Evolutionary conservation across 2,888 invertebrate species (phyloP).

Genomic region (Nowickia ferox): DNA sequence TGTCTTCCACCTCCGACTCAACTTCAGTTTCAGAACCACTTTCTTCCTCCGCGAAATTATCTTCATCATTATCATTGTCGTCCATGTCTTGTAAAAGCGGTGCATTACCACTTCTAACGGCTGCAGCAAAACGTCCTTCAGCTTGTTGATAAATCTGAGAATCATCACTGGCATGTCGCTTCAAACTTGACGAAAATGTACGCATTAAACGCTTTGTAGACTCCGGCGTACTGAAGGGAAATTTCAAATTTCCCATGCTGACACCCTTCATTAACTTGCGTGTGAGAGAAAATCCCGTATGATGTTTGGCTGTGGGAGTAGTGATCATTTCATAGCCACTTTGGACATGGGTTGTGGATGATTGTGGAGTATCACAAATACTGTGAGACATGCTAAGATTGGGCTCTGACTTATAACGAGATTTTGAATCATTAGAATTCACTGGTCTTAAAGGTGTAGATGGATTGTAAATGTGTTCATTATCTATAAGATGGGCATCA

Average conservation of each 20-base stretch:
- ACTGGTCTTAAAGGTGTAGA: constrained; percentile 76
- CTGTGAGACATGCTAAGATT: constrained; percentile 77
- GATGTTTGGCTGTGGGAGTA: constrained; percentile 57
- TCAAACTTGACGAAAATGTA: constrained; percentile 77
- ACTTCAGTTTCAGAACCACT: constrained; percentile 56
- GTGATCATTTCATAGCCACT: constrained; percentile 48
- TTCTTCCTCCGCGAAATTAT: constrained; percentile 72
- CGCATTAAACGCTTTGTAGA: constrained; percentile 78
- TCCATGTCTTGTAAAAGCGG: constrained; percentile 60
- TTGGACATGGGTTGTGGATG: constrained; percentile 6
- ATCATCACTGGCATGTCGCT: constrained; percentile 77
- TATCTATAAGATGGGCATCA: constrained; percentile 75
- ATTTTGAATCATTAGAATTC: constrained; percentile 75
- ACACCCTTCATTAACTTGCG: constrained; percentile 82
- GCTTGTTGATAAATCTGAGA: constrained; percentile 59
- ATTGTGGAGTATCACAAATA: constrained; percentile 74
- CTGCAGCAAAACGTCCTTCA: constrained; percentile 55
- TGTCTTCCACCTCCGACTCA: constrained; percentile 69
- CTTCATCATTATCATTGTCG: constrained; percentile 73
- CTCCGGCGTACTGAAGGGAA: constrained; percentile 80
- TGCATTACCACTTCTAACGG: constrained; percentile 42
- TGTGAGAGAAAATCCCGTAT: constrained; percentile 70
- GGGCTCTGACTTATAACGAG: constrained; percentile 82
- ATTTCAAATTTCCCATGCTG: constrained; percentile 82
- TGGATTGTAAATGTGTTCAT: constrained; percentile 76